Evolutionary conservation across 2,113 vertebrate species (phyloP), one percentile per base, ranked within the genome.

Genomic region (Triplophysa siluroides): DNA sequence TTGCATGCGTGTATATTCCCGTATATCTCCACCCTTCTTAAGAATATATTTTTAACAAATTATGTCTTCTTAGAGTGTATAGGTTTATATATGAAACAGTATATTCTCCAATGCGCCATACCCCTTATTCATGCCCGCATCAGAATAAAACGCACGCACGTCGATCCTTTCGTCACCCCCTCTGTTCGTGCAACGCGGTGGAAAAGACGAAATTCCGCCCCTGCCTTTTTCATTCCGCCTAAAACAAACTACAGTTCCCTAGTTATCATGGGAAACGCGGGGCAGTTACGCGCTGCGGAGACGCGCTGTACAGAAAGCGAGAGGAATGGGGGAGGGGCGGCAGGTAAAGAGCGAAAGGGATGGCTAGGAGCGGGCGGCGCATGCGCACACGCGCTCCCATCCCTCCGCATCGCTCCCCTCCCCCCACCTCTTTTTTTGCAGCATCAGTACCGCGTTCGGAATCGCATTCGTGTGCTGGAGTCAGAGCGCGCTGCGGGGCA

Each of bases 391-490:
- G 66, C 45, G n/a, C 80, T 74, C 85, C 29, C 87, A 84, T 87
- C 87, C 85, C 87, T 85, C 87, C 80, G 88, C 88, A 88, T 86
- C 88, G 88, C 86, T 86, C 87, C 84, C 85, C 78, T 72, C 66
- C 78, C 50, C 72, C 66, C 62, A 23, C 71, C 81, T 79, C 76
- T 84, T 68, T 88, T 88, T 85, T 84, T 87, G 88, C 88, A 89
- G 88, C 87, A 89, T 89, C 87, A 85, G 87, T 89, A 87, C 86
- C 88, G 84, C 83, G 86, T 81, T 86, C 79, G 74, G 81, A 80
- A 83, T 86, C 83, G 82, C 85, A 84, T 88, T 88, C 82, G 86
- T 80, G 84, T 75, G 83, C 85, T 84, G 74, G 78, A 83, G 79
- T 79, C 79, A 80, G 81, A 81, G 85, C 83, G 86, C 84, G 86